A percentile compares a stretch with the other conserved stretches of the same genome.
phyloP scores from a whole-genome alignment of 2,113 vertebrate species.

The Salvelinus fontinalis region DNA sequence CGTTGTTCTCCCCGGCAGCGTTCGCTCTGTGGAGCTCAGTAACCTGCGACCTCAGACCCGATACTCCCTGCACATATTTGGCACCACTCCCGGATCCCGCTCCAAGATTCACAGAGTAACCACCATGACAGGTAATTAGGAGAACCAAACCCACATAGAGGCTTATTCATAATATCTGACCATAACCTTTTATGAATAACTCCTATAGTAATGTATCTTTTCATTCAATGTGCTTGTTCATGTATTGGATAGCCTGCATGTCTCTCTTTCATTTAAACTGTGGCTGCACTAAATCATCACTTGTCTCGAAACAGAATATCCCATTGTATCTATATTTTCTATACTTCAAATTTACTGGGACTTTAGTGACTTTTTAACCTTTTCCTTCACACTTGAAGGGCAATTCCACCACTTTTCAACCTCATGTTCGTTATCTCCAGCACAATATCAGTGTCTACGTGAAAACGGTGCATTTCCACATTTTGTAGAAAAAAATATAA shows the following conservation, averaged over 20 bases:
- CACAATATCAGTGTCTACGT: too few relatives aligned
- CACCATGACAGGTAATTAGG: conserved; percentile 64
- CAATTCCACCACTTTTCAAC: too few relatives aligned
- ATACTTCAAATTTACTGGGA: background rate
- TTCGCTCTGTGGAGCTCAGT: conserved; percentile 60
- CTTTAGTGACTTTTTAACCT: background rate
- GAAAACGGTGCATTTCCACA: too few relatives aligned
- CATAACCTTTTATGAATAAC: conserved; percentile 5
- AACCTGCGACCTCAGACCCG: conserved; percentile 57
- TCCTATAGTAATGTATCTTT: conserved; percentile 10
- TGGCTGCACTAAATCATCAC: background rate
- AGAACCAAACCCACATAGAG: background rate
- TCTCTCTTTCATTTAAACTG: background rate
- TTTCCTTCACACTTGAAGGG: background rate
- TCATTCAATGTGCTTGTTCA: background rate
- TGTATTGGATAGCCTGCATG: background rate
- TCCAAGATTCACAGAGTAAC: conserved; percentile 65
- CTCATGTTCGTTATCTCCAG: too few relatives aligned
- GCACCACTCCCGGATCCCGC: conserved; percentile 41
- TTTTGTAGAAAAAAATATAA: too few relatives aligned
- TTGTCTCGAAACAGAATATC: background rate
- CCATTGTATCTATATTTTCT: background rate
- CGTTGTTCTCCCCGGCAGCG: conserved; percentile 63
- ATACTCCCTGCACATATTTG: conserved; percentile 61
- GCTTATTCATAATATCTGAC: background rate